phyloP scores from a whole-genome alignment of 2,888 invertebrate genomes.

The Amphipyra berbera region DNA sequence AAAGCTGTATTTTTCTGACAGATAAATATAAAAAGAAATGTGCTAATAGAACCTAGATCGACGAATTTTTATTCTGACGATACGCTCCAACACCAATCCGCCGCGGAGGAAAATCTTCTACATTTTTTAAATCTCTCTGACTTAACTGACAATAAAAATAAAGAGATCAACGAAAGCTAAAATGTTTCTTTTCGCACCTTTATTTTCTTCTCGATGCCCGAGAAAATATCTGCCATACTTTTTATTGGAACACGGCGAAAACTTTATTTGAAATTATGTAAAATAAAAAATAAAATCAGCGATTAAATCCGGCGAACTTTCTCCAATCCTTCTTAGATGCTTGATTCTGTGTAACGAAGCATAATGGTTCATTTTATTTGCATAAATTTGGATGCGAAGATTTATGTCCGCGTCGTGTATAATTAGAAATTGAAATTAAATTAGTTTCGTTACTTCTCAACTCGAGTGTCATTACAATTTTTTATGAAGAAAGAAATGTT shows the following conservation, averaged over 20 bases:
- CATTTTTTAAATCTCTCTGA: constrained; percentile 38
- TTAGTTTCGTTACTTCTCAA: constrained; percentile 58
- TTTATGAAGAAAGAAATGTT: constrained; percentile 40
- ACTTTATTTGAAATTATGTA: constrained; percentile 66
- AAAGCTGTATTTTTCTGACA: constrained; percentile 12
- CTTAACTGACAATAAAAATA: constrained; percentile 54
- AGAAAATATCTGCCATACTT: constrained; percentile 48
- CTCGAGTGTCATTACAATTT: constrained; percentile 49
- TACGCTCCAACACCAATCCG: constrained; percentile 27
- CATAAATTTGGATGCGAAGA: constrained; percentile 83
- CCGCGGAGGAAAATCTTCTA: constrained; percentile 24
- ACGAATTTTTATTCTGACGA: constrained; percentile 39
- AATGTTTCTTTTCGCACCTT: constrained; percentile 44
- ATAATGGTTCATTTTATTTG: constrained; percentile 84
- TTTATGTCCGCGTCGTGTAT: constrained; percentile 77
- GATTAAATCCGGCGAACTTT: constrained; percentile 75
- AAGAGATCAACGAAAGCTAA: constrained; percentile 51
- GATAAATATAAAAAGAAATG: constrained; percentile 37
- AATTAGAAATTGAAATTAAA: constrained; percentile 70
- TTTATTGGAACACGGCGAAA: constrained; percentile 48
- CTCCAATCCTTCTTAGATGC: constrained; percentile 77
- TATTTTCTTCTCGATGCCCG: constrained; percentile 35
- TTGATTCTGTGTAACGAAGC: constrained; percentile 85
- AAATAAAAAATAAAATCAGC: constrained; percentile 75
- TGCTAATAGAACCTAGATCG: constrained; percentile 36